Base-by-base conservation (phyloP, 2,888 invertebrate species). In the Thelaira solivaga region DNA sequence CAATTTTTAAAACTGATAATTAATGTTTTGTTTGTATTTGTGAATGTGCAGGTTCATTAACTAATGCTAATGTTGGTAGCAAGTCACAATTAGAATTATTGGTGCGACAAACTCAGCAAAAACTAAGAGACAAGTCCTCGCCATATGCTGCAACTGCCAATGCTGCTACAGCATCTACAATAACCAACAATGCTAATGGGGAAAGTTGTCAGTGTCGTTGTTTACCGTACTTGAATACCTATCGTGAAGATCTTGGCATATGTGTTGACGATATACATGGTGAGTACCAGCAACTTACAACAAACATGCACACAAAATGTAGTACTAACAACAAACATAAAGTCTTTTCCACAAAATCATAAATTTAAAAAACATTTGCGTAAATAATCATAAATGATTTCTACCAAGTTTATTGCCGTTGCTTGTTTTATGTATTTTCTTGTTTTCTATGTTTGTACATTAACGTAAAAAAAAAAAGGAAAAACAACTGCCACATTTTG, bases 191-290 rank as follows among this genome's bases (percentile, higher is more conserved):
- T 49, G 55, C 29, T 24, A 75, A 76, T 41, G 83, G 82, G 29
- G 83, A 83, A 73, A 84, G 83, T 57, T 96, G 96, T 89, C 91
- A 92, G 31, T 96, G 96, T 89, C 93, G 93, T 68, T 96, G 96
- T 86, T 93, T 94, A 80, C 91, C 91, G 61, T 93, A 93, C 82
- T 90, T 94, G 79, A 94, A 94, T 4, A 93, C 94, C 64, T 96
- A 95, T 90, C 92, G 96, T 78, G 96, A 96, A 88, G 96, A 96
- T 88, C 90, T 94, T 81, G 93, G 93, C 83, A 93, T 95, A 82
- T 96, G 96, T 88, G 95, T 96, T 81, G 94, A 95, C 87, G 94
- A 96, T 86, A 92, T 96, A 82, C 93, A 95, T 88, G 96, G 96
- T 96, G 87, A 91, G 91, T 84, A 62, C 13, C 16, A 31, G 29